These are phyloP conservation scores for Lissonota sp. DNA, from an alignment of 2,888 invertebrate genomes.

Conservation along the genomic window DNA sequence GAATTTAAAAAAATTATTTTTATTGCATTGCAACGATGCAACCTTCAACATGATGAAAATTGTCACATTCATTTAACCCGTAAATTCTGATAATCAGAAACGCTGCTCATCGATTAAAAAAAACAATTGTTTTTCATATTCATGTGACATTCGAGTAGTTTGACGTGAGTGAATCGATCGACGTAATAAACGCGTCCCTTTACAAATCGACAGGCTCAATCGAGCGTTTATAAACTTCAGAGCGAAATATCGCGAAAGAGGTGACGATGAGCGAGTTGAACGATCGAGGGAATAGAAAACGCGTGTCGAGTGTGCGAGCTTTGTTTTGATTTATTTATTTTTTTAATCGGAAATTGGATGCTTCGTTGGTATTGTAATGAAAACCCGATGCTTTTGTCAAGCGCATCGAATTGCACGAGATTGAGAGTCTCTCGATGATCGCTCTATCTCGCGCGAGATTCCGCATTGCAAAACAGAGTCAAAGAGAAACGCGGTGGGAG, in stretches of 20 bases:
- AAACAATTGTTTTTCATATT: constrained; percentile 2
- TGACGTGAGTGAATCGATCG: constrained; percentile 19
- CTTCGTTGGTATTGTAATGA: background rate
- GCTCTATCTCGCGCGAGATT: constrained; percentile 7
- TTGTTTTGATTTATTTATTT: background rate
- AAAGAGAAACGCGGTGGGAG: constrained; percentile 22
- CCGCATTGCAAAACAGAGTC: background rate
- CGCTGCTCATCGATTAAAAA: too few relatives aligned
- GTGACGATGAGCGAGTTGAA: background rate
- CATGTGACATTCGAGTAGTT: constrained; percentile 3
- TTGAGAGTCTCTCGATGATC: constrained; percentile 18
- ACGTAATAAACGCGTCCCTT: constrained; percentile 34
- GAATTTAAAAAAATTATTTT: too few relatives aligned
- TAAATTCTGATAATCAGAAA: background rate
- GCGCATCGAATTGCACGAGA: constrained; percentile 22
- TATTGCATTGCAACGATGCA: too few relatives aligned
- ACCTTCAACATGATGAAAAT: background rate
- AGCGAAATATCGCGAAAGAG: constrained; percentile 37
- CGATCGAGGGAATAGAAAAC: background rate
- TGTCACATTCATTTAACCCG: background rate
- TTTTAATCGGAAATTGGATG: constrained; percentile 25
- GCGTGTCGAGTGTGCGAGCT: background rate
- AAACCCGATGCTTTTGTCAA: constrained; percentile 3
- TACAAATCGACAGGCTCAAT: constrained; percentile 9
- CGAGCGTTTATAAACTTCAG: constrained; percentile 39